Evolutionary conservation across 2,797 vertebrate species (phyloP).

Genomic region (Podarcis lilfordi): DNA sequence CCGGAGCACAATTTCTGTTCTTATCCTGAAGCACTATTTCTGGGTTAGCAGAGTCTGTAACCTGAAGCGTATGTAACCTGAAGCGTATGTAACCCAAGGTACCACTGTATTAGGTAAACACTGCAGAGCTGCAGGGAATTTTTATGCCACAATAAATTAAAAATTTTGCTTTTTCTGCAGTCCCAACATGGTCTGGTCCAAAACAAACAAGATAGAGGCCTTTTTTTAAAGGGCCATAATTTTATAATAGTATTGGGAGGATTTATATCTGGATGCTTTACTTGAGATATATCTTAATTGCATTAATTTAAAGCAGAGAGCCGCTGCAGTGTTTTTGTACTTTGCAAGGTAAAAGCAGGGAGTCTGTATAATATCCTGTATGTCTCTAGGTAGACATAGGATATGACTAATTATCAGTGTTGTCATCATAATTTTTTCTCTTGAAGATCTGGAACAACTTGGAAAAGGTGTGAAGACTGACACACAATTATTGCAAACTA

Average conservation of each 20-base stretch:
- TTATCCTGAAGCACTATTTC: too few relatives aligned
- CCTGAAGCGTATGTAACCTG: too few relatives aligned
- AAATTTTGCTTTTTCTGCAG: conserved; percentile 38
- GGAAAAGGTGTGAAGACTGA: neutral
- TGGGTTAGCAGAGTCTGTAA: too few relatives aligned
- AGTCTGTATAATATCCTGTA: neutral
- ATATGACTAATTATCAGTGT: conserved; percentile 35
- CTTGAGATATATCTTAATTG: neutral
- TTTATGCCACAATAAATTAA: neutral
- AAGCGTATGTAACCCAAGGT: too few relatives aligned
- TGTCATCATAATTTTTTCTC: conserved; percentile 56
- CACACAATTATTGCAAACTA: conserved; percentile 33
- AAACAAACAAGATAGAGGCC: conserved; percentile 33
- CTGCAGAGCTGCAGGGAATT: neutral
- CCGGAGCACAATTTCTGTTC: too few relatives aligned
- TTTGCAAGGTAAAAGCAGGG: neutral
- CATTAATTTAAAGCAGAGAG: neutral
- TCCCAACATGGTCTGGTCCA: conserved; percentile 17
- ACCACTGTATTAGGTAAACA: conserved; percentile 9
- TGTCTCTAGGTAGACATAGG: conserved; percentile 22
- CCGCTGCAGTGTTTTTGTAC: neutral
- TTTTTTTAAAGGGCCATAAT: neutral
- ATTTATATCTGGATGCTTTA: neutral
- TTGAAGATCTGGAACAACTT: conserved; percentile 38
- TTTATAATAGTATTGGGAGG: neutral